Conservation (phyloP, 2,888 invertebrate species). For the Invenusta paracnida region DNA sequence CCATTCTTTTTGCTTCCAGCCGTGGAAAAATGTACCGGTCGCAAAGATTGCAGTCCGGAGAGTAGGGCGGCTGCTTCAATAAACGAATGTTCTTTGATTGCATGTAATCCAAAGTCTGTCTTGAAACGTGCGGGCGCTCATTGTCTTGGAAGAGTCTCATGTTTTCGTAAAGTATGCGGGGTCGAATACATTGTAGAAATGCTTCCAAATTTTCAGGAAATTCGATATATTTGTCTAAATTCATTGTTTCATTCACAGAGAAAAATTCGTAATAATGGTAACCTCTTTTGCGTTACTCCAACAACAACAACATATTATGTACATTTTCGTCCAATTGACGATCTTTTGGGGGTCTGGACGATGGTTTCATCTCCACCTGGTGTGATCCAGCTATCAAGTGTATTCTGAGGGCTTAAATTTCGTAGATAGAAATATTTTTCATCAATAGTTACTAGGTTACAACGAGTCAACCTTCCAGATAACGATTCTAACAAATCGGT, state of each 20-base stretch:
- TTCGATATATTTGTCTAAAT: slow-evolving; percentile 4
- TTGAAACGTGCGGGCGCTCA: slow-evolving; percentile 11
- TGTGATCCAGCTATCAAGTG: not conserved
- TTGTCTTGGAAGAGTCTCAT: not conserved
- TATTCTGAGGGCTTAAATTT: slow-evolving; percentile 13
- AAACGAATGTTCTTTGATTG: slow-evolving; percentile 18
- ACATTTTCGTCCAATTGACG: not conserved
- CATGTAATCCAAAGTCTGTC: not conserved
- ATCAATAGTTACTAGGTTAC: slow-evolving; percentile 1
- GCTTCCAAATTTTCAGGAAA: not conserved
- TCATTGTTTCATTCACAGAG: not conserved
- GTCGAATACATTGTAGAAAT: not conserved
- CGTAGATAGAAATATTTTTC: slow-evolving; percentile 5
- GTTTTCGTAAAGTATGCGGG: slow-evolving; percentile 10
- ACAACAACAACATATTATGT: not conserved
- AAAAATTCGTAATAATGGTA: slow-evolving; percentile 11
- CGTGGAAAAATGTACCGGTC: slow-evolving; percentile 24
- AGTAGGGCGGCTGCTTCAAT: slow-evolving; percentile 25
- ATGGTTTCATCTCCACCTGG: slow-evolving; percentile 8
- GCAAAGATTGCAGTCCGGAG: slow-evolving; percentile 17
- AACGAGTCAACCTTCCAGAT: slow-evolving; percentile 23
- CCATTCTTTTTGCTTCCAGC: not conserved
- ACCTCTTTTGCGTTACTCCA: not conserved
- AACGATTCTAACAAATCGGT: slow-evolving; percentile 16
- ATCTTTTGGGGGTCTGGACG: slow-evolving; percentile 14